phyloP scores from a whole-genome alignment of 2,113 vertebrate species.

The Pseudorasbora parva region DNA sequence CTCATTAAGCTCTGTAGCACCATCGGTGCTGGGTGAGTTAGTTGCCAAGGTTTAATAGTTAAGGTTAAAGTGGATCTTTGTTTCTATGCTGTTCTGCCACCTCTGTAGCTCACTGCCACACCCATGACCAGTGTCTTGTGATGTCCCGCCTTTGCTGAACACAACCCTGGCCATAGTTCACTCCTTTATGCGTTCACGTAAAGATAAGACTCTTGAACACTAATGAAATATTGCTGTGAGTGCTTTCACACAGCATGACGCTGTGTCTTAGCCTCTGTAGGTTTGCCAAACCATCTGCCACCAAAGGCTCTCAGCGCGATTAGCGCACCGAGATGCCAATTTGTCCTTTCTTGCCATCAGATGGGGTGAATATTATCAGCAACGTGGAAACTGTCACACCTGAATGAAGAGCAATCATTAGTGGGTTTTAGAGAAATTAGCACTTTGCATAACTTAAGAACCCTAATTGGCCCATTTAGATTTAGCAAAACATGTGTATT shows the following conservation, averaged over 20 bases:
- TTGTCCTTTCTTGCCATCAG: slow-evolving; percentile 29
- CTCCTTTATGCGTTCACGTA: slow-evolving; percentile 7
- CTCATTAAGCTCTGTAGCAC: neutral
- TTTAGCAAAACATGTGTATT: neutral
- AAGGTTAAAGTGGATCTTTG: slow-evolving; percentile 23
- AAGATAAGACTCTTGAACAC: slow-evolving; percentile 35
- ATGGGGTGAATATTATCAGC: slow-evolving; percentile 20
- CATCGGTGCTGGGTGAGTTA: neutral
- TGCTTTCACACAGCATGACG: slow-evolving; percentile 34
- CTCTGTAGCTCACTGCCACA: slow-evolving; percentile 10
- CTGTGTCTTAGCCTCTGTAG: slow-evolving; percentile 51
- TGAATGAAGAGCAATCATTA: slow-evolving; percentile 2
- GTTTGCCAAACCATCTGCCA: slow-evolving; percentile 58
- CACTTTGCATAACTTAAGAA: neutral
- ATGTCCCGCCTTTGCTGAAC: neutral
- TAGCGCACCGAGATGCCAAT: slow-evolving; percentile 44
- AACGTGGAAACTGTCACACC: slow-evolving; percentile 24
- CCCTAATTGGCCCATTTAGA: neutral
- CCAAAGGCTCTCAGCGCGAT: slow-evolving; percentile 29
- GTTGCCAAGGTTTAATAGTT: slow-evolving; percentile 1
- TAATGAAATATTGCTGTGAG: slow-evolving; percentile 52
- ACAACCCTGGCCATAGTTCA: neutral
- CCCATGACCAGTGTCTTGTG: neutral
- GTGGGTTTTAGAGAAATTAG: neutral
- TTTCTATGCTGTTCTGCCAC: neutral